A percentile compares a stretch with the other conserved stretches of the same genome.
phyloP scores from a whole-genome alignment of 2,888 invertebrate genomes.

The Heliconius sara region DNA sequence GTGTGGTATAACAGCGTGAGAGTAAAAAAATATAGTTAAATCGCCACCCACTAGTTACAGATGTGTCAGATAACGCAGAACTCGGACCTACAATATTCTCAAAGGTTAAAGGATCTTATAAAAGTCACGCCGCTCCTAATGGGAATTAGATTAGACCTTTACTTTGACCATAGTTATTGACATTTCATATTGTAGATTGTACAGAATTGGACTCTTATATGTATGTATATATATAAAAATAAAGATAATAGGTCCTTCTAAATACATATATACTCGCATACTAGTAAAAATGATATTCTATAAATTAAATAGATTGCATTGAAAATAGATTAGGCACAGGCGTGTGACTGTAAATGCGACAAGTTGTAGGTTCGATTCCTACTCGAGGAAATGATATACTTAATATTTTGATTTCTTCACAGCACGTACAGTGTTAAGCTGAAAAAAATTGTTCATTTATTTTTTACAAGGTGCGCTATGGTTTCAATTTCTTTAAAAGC shows the following conservation, averaged over 20 bases:
- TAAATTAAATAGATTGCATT: too few relatives aligned
- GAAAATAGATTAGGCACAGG: too few relatives aligned
- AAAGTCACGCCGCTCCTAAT: constrained; percentile 43
- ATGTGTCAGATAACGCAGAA: constrained; percentile 9
- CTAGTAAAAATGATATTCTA: neutral
- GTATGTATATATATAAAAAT: neutral
- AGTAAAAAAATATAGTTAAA: neutral
- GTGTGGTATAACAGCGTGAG: too few relatives aligned
- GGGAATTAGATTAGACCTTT: constrained; percentile 48
- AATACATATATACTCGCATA: neutral
- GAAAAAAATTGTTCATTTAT: neutral
- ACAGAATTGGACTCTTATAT: constrained; percentile 48
- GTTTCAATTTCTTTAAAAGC: neutral
- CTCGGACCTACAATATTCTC: constrained; percentile 29
- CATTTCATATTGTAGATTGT: constrained; percentile 65
- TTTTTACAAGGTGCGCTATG: neutral
- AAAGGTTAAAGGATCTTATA: constrained; percentile 48
- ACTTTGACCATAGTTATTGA: constrained; percentile 56
- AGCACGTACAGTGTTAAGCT: too few relatives aligned
- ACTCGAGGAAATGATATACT: too few relatives aligned
- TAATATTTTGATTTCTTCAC: too few relatives aligned
- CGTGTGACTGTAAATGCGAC: too few relatives aligned
- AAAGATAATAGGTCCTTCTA: neutral
- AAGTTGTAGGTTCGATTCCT: too few relatives aligned
- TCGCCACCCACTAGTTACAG: constrained; percentile 1